These are phyloP conservation scores for Cosmia trapezina DNA, from an alignment of 2,888 invertebrate genomes.

Conservation along the genomic window DNA sequence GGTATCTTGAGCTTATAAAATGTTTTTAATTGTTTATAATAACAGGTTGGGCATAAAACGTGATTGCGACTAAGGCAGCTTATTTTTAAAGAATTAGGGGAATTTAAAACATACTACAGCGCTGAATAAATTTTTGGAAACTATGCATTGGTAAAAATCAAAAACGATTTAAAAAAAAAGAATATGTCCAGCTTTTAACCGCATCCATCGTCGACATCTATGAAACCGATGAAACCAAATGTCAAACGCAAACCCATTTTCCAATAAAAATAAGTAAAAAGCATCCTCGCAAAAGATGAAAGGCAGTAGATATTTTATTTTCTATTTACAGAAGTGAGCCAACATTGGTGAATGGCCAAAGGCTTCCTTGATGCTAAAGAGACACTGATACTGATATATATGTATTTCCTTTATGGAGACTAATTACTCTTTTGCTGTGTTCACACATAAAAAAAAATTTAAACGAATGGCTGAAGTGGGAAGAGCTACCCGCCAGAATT, in stretches of 20 bases:
- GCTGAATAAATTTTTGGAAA: background rate
- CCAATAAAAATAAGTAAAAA: constrained; percentile 44
- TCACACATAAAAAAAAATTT: constrained; percentile 3
- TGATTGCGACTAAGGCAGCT: background rate
- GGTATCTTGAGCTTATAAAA: constrained; percentile 31
- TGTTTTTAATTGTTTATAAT: constrained; percentile 45
- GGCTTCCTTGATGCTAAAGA: constrained; percentile 24
- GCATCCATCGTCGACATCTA: constrained; percentile 27
- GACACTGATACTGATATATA: background rate
- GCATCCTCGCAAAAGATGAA: constrained; percentile 32
- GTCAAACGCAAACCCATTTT: constrained; percentile 37
- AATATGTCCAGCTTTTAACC: background rate
- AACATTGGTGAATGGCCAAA: constrained; percentile 29
- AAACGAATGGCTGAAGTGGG: background rate
- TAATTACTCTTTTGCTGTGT: constrained; percentile 31
- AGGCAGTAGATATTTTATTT: constrained; percentile 31
- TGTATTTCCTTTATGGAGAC: background rate
- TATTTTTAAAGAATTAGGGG: background rate
- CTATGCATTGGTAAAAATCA: background rate
- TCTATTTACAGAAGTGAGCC: constrained; percentile 29
- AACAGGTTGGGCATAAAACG: background rate
- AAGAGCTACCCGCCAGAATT: background rate
- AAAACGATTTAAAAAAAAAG: background rate
- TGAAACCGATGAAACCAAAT: constrained; percentile 22
- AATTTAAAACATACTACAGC: background rate